Percentiles rank a stretch among this genome's conserved stretches.
Conservation (phyloP, 2,888 invertebrate genomes). For the Mythimna ferrago region DNA sequence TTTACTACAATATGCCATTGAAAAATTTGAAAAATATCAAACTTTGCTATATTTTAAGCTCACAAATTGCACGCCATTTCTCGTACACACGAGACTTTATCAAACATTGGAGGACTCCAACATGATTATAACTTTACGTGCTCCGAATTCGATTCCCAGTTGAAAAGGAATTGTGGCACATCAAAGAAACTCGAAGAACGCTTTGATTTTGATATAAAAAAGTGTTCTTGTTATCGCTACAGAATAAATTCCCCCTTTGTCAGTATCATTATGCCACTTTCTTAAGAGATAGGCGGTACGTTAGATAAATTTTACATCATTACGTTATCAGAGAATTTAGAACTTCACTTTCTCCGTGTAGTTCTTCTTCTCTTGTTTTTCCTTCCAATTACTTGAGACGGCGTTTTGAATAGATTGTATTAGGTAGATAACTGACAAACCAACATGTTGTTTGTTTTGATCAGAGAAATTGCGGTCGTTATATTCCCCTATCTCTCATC, state of each 20-base stretch:
- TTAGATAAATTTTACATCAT: conserved; percentile 64
- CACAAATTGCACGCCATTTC: conserved; percentile 82
- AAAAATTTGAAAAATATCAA: conserved; percentile 40
- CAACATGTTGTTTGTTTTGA: conserved; percentile 11
- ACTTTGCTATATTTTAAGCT: conserved; percentile 71
- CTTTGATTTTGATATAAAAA: conserved; percentile 86
- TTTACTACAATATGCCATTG: conserved; percentile 1
- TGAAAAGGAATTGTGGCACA: conserved; percentile 81
- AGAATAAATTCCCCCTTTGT: conserved; percentile 77
- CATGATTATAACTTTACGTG: conserved; percentile 90
- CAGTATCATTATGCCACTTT: conserved; percentile 72
- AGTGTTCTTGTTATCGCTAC: conserved; percentile 84
- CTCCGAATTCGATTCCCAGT: conserved; percentile 80
- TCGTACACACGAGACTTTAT: conserved; percentile 83
- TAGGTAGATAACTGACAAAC: conserved; percentile 7
- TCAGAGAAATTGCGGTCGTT: neutral
- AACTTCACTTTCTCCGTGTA: conserved; percentile 34
- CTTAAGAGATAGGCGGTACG: conserved; percentile 62
- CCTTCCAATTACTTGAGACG: conserved; percentile 23
- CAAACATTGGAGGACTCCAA: conserved; percentile 88
- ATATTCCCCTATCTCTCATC: neutral
- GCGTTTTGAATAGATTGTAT: conserved; percentile 33
- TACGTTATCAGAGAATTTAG: conserved; percentile 55
- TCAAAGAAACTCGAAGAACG: conserved; percentile 84
- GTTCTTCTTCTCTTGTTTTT: conserved; percentile 36